Conservation (phyloP, 2,113 vertebrate genomes). For the Lamprotornis superbus region DNA sequence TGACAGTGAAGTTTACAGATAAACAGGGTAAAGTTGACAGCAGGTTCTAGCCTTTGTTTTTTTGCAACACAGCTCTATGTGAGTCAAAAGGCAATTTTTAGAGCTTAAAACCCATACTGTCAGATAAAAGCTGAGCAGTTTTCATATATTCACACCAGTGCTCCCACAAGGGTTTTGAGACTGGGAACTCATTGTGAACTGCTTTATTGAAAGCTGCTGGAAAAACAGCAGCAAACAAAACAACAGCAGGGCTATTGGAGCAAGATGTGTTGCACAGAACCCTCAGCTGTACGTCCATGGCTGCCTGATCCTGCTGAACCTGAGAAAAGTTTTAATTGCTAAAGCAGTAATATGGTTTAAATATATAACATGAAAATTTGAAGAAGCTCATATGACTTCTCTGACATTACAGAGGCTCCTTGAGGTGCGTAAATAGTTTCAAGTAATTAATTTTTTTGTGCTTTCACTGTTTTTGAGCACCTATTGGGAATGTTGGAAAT, state of each 20-base stretch:
- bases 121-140: background rate
- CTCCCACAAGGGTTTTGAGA: background rate
- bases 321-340: background rate
- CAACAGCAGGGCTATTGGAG: background rate
- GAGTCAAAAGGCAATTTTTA: background rate
- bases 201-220: background rate
- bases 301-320: background rate
- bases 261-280: rapidly evolving
- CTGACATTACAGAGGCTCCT: background rate
- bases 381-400: background rate
- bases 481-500: background rate
- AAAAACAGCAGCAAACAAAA: background rate
- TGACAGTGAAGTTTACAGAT: background rate
- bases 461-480: background rate
- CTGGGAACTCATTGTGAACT: background rate
- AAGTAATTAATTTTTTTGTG: background rate
- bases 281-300: rapidly evolving
- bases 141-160: background rate
- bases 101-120: background rate
- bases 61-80: background rate
- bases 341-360: background rate
- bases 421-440: background rate
- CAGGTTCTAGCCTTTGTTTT: background rate
- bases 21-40: background rate
- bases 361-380: background rate